A percentile compares a stretch with the other conserved stretches of the same genome.
phyloP scores from a whole-genome alignment of 2,113 vertebrate genomes.

The Ailuropoda melanoleuca region DNA sequence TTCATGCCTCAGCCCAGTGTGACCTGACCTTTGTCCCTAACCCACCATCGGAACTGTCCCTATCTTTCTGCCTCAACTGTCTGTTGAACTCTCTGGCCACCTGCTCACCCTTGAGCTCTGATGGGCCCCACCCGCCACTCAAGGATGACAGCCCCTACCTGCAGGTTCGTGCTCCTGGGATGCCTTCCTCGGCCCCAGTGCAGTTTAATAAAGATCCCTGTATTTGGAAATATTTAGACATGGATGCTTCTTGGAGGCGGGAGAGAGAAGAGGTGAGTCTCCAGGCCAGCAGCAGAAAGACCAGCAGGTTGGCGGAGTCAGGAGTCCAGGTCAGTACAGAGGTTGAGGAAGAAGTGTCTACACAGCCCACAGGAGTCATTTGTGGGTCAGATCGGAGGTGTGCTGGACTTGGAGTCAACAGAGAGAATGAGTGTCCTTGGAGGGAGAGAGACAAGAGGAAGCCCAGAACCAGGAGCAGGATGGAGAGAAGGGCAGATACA shows the following conservation, averaged over 20 bases:
- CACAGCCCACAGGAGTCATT: fast-evolving
- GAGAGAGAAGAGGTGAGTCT: neutral
- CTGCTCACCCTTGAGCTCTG: neutral
- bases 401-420: neutral
- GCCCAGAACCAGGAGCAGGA: neutral
- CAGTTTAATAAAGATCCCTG: neutral
- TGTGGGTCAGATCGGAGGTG: neutral
- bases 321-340: neutral
- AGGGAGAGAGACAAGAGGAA: neutral
- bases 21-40: neutral
- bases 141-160: neutral
- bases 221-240: neutral
- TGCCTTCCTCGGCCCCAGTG: fast-evolving
- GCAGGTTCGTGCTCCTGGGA: too few relatives aligned
- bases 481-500: neutral
- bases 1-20: neutral
- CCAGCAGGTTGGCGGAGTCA: neutral
- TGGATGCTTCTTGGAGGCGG: neutral
- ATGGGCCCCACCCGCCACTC: fast-evolving
- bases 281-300: neutral
- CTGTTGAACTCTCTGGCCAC: neutral
- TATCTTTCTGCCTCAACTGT: neutral
- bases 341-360: too few relatives aligned
- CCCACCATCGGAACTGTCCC: neutral
- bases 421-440: neutral